Conservation (phyloP, 2,797 vertebrate genomes). For the Babyrousa celebensis region DNA sequence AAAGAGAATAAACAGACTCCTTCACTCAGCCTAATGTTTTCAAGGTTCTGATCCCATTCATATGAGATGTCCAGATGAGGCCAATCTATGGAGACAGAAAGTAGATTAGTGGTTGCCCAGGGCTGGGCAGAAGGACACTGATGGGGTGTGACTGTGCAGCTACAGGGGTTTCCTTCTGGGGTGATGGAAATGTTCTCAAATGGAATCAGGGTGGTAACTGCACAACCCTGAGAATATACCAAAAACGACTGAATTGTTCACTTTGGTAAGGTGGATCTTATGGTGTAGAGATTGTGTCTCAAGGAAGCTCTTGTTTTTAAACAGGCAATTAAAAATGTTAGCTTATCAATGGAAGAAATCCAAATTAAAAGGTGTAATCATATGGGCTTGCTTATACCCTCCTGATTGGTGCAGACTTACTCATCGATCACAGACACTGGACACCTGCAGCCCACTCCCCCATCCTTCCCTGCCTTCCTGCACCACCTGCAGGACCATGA, state of each 20-base stretch:
- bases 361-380: background rate
- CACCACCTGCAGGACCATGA: fast-evolving
- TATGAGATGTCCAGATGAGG: background rate
- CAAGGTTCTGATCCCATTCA: background rate
- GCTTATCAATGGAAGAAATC: background rate
- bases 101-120: background rate
- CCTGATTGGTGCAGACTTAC: background rate
- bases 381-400: background rate
- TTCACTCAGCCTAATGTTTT: background rate
- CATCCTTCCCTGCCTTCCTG: fast-evolving
- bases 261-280: background rate
- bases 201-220: too few species aligned
- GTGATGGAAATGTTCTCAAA: background rate
- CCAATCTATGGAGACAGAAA: background rate
- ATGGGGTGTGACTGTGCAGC: background rate
- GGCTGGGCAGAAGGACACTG: background rate
- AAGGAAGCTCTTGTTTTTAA: background rate
- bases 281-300: background rate
- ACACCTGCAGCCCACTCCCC: background rate
- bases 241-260: background rate
- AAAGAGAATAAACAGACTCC: background rate
- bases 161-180: background rate
- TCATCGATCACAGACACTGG: background rate
- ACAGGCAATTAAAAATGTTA: background rate
- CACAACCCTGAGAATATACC: background rate